Base-by-base conservation (phyloP, 2,113 vertebrate species). In the Spea multiplicata region DNA sequence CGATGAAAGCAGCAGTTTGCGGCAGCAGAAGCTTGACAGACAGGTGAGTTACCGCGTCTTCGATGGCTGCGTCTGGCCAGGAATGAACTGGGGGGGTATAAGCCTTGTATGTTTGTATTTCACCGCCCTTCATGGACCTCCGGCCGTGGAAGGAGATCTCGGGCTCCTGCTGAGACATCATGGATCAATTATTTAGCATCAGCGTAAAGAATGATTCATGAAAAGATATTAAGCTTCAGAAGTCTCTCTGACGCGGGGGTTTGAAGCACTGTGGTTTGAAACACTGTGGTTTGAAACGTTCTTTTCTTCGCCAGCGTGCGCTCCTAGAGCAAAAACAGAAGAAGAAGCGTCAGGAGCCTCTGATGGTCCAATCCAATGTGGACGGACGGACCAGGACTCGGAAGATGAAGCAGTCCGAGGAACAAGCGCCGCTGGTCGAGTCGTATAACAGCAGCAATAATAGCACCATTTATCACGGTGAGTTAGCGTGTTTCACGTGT, bases 351-450 rank as follows among this genome's bases (percentile, higher is more conserved):
- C 97, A 99, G 91, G 97, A 99, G 87, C 95, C 97, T 0, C 88
- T 98, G 84, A 99, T 99, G 97, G 97, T 99, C 76, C 97, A 99
- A 89, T 96, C 97, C 55, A 98, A 95, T 0, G 93, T 96, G 48
- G 97, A 99, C 3, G 89, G 95, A 48, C 91, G 97, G 30, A 93
- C 95, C 0, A 93, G 96, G 12, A 87, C 94, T 3, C 95, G 97
- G 45, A 91, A 96, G 81, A 92, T 89, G 78, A 94, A 95, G 45
- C 96, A 96, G 73, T 96, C 96, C 0, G 97, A 99, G 87, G 97
- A 99, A 72, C 97, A 99, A 85, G 97, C 97, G 0, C 97, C 97
- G 0, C 86, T 99, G 83, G 97, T 99, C 78, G 97, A 99, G 78
- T 97, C 95, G 59, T 98, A 96, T 90, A 95, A 98, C 85, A 97